phyloP scores from a whole-genome alignment of 2,888 invertebrate genomes.

The Diarsia mendica region DNA sequence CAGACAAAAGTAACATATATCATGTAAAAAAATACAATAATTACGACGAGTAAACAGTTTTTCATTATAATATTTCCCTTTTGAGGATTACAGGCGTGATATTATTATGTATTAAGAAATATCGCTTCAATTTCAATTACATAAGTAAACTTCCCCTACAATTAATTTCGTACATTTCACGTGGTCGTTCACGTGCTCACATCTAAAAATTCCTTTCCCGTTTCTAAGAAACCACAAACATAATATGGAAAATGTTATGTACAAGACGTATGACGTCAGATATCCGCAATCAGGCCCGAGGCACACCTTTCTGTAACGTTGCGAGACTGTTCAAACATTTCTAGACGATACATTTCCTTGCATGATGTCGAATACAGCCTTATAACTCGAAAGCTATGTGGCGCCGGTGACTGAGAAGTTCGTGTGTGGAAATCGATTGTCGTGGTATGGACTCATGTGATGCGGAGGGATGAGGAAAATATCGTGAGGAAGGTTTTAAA shows the following conservation, averaged over 20 bases:
- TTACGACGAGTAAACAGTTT: background rate
- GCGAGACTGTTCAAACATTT: slow-evolving; percentile 10
- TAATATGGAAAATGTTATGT: slow-evolving; percentile 42
- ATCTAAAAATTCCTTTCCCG: slow-evolving; percentile 24
- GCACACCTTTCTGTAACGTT: slow-evolving; percentile 40
- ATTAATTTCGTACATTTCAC: slow-evolving; percentile 9
- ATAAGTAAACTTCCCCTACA: no score
- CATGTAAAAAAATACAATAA: background rate
- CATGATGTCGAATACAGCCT: slow-evolving; percentile 1
- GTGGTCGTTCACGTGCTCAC: background rate
- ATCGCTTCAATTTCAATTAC: background rate
- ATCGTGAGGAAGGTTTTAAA: no score
- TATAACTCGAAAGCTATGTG: background rate
- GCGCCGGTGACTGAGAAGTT: no score
- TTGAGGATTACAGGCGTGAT: background rate
- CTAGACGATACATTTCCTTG: slow-evolving; percentile 11
- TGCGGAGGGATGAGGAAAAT: no score
- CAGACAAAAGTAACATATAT: background rate
- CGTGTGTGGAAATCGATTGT: no score
- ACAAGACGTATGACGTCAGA: slow-evolving; percentile 41
- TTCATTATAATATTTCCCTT: background rate
- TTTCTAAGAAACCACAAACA: slow-evolving; percentile 41
- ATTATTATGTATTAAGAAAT: background rate
- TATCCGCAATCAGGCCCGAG: slow-evolving; percentile 36
- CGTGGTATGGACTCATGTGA: no score